Evolutionary conservation across 2,797 vertebrate genomes (phyloP), one percentile per base, ranked within the genome.

Genomic region (Pseudochromis fuscus): DNA sequence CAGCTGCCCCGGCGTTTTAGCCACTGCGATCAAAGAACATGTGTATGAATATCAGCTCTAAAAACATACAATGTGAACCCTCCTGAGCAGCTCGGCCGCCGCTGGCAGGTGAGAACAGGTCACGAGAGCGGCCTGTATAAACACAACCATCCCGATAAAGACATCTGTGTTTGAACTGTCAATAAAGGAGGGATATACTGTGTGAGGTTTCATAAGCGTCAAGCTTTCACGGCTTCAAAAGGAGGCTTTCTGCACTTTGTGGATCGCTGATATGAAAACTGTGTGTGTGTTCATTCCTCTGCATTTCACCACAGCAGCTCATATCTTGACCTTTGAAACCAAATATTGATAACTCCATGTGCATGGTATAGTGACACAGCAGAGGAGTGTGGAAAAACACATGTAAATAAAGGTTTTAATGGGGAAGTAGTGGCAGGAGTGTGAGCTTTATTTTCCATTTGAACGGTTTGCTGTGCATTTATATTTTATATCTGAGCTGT

Each of bases 301-400:
- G 30, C 59, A 52, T 53, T 67, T 79, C 16, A 23, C 50, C 19
- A 25, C 46, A 7, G 4, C 7, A 2, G 59, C 50, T 65, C 23
- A 3, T 72, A 64, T 65, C 37, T 44, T 70, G 72, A 89, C 83
- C 85, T 88, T 83, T 85, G 82, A 72, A 83, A 74, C 21, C 56
- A 88, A 79, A 84, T 42, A 58, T 45, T 15, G 18, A 42, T 79
- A 65, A 67, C 23, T 61, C 1, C 56, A 19, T 59, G 62, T 75
- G 38, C 4, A 18, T 11, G 13, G 30, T 0, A 0, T n/a, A n/a
- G n/a, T n/a, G n/a, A n/a, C n/a, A n/a, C 21, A 25, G 15, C 15
- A 5, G 1, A 40, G 24, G 18, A 33, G 21, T 7, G 46, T 42
- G 21, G n/a, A 67, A 21, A 37, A 23, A 45, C 0, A 27, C 21